Evolutionary conservation across 1,140 invertebrate genomes (phyloP).

Genomic region (Callitettix versicolor): DNA sequence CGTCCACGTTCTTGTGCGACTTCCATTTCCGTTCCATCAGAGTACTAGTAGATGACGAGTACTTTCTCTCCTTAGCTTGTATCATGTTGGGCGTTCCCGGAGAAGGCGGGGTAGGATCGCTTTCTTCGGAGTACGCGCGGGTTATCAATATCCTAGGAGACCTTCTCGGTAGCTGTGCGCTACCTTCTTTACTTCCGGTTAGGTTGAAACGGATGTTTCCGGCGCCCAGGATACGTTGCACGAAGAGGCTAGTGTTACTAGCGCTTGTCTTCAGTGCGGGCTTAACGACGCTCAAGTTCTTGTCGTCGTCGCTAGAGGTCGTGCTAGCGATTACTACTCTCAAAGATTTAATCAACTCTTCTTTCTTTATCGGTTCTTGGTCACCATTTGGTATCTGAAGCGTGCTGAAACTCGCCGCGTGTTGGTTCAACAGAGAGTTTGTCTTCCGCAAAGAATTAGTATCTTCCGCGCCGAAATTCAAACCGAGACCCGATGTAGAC

Average conservation of each 20-base stretch:
- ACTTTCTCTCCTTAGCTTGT: constrained; percentile 34
- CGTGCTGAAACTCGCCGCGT: constrained; percentile 36
- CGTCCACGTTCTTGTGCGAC: constrained; percentile 22
- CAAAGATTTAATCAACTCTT: constrained; percentile 22
- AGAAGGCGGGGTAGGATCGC: constrained; percentile 37
- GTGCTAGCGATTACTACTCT: constrained; percentile 18
- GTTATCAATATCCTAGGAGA: constrained; percentile 59
- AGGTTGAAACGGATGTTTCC: constrained; percentile 27
- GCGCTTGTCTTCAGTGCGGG: constrained; percentile 34
- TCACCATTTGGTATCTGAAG: constrained; percentile 37
- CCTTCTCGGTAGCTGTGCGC: constrained; percentile 28
- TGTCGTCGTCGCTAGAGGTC: neutral
- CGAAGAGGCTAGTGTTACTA: constrained; percentile 37
- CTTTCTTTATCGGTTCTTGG: constrained; percentile 21
- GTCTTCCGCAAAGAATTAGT: neutral
- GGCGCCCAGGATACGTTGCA: constrained; percentile 41
- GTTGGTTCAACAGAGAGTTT: neutral
- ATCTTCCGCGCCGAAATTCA: constrained; percentile 1
- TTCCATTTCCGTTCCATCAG: constrained; percentile 38
- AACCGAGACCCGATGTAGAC: constrained; percentile 27
- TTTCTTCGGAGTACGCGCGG: constrained; percentile 56
- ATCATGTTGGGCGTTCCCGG: constrained; percentile 30
- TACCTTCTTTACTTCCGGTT: constrained; percentile 32
- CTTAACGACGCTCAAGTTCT: constrained; percentile 9
- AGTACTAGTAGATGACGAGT: constrained; percentile 43